Evolutionary conservation across 2,113 vertebrate species (phyloP), one percentile per base, ranked within the genome.

Genomic region (Xiphophorus maculatus): DNA sequence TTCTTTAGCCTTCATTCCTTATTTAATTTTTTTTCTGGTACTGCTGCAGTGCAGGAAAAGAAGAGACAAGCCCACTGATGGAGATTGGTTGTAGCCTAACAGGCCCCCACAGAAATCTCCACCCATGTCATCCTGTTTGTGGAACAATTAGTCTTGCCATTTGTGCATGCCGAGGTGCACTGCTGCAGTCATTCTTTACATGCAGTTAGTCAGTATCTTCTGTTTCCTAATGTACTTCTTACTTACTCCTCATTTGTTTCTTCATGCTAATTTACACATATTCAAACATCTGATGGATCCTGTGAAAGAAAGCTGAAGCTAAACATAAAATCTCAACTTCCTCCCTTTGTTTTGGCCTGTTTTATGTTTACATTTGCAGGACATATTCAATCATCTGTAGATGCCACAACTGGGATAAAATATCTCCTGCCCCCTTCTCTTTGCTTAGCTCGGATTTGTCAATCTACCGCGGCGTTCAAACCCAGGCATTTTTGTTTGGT

Each of bases 61-160:
- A 75, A 82, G 42, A 83, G 84, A 86, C 84, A 74, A 88, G 76
- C 90, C 89, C 85, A 42, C 37, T 30, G 13, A 74, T 51, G 66
- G 68, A 14, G 88, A 92, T 91, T 93, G 93, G 93, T 81, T 81
- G 77, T 71, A 69, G 58, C 70, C 61, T 66, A 86, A 88, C 92
- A 83, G 85, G 87, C 87, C 90, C 85, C 90, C 88, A 60, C 73
- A 80, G 62, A 33, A 88, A 69, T 77, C 88, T 87, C 90, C 90
- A 5, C 90, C 92, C 81, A 80, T 73, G 65, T 66, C 69, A 72
- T 83, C 76, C 86, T 87, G 79, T 92, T 87, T 85, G 64, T 81
- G 68, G 30, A 73, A 82, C 83, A 85, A 65, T 84, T 79, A 64
- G 80, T 84, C 83, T 86, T 62, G 75, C 78, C 61, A 35, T 77